Evolutionary conservation across 2,113 vertebrate genomes (phyloP).

Genomic region (Embiotoca jacksoni): DNA sequence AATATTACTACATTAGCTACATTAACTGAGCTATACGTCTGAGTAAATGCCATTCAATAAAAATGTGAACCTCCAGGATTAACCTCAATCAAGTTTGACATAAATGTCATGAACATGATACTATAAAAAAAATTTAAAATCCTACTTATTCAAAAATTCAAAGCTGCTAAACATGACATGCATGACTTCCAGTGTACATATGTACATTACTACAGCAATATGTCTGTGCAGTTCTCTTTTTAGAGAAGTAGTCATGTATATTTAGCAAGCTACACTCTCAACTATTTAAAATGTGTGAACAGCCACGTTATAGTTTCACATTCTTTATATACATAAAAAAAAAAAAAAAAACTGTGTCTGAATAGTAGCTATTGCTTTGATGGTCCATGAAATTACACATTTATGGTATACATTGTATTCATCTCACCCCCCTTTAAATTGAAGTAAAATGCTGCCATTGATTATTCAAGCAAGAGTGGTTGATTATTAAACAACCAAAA

Average conservation of each 20-base stretch:
- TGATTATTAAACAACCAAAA: not conserved
- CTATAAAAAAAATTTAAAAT: not conserved
- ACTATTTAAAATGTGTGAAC: constrained; percentile 45
- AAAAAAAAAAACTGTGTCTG: not conserved
- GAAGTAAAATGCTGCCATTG: not conserved
- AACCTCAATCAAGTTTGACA: not conserved
- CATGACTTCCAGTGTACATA: not conserved
- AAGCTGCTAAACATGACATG: not conserved
- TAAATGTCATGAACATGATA: not conserved
- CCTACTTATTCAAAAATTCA: not conserved
- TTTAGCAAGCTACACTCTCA: constrained; percentile 23
- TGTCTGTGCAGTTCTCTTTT: constrained; percentile 21
- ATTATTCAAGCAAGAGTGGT: not conserved
- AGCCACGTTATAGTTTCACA: constrained; percentile 35
- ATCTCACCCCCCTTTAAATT: not conserved
- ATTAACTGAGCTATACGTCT: not conserved
- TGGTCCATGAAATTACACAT: not conserved
- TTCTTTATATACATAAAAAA: not conserved
- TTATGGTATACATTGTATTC: not conserved
- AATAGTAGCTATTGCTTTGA: not conserved
- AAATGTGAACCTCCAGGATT: too few relatives aligned
- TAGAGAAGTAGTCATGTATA: constrained; percentile 41
- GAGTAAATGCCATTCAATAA: not conserved
- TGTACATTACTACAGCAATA: not conserved
- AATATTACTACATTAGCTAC: not conserved